Base-by-base conservation (phyloP, 2,797 vertebrate genomes). In the Glyptemys insculpta region DNA sequence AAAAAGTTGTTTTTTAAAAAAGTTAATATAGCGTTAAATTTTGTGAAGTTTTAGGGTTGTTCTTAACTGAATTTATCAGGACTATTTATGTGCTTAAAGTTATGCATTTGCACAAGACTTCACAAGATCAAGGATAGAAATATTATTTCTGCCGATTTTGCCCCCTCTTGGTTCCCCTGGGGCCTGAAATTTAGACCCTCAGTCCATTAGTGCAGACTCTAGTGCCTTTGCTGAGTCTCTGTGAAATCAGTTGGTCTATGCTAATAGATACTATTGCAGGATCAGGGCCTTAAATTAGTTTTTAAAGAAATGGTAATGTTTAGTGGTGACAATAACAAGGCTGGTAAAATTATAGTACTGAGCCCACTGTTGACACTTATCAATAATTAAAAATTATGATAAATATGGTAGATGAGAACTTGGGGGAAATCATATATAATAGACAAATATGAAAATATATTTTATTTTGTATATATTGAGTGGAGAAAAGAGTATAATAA, bases 391-490 rank as follows among this genome's bases (percentile, higher is more conserved):
- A 72, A 76, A 37, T 37, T 19, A 29, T 47, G 41, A 29, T 44
- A 47, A 47, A 76, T 49, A 31, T 49, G 14, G 27, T 29, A 47
- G 12, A 49, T 78, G 27, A 81, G 1, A 95, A 62, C 5, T 12
- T 10, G 65, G 44, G 14, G 78, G 5, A 79, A 90, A 65, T 44
- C 0, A 4, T 47, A 29, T 25, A 19, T 23, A 89, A 31, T n/a
- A 53, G 91, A 93, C 50, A 12, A 6, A 49, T 0, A 0, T 6
- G 8, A 3, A 19, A 15, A 5, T 1, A 21, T 65, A 49, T 68
- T 87, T 85, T 25, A 79, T 86, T 92, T 11, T 72, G 8, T 21
- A 56, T 57, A 34, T 18, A 12, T 37, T 49, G 52, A 3, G 15
- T 92, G 47, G 15, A 82, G 88, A 47, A 53, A 53, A 85, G 27